Conservation (phyloP, 2,888 invertebrate genomes). For the Tortricodes alternella region DNA sequence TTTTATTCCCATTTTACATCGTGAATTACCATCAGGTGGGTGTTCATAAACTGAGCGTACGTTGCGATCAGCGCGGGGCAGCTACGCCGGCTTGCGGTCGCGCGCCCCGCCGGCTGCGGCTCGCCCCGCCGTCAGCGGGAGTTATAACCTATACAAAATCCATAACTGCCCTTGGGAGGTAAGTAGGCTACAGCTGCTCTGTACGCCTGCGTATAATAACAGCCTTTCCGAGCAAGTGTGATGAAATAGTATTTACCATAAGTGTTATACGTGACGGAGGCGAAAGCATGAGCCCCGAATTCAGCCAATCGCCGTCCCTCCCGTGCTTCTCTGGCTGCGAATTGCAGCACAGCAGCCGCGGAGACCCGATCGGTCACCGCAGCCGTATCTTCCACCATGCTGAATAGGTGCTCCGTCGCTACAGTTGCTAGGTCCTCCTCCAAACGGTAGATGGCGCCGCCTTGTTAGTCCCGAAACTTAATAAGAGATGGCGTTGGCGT, state of each 20-base stretch:
- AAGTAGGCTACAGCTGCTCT: too few species aligned
- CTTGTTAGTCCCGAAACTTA: not conserved
- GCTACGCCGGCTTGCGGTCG: too few species aligned
- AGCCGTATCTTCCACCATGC: conserved; percentile 69
- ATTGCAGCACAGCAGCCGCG: conserved; percentile 72
- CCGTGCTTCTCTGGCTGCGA: conserved; percentile 71
- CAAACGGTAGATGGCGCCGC: conserved; percentile 1
- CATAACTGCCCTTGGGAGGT: too few species aligned
- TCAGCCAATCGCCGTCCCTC: conserved; percentile 69
- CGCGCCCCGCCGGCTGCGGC: too few species aligned
- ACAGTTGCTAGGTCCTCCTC: not conserved
- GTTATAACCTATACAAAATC: too few species aligned
- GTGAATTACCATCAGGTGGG: too few species aligned
- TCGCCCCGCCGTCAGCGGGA: too few species aligned
- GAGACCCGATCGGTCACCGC: conserved; percentile 59
- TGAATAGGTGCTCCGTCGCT: conserved; percentile 33
- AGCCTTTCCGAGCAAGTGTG: too few species aligned
- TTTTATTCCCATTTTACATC: too few species aligned
- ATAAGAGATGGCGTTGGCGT: conserved; percentile 1
- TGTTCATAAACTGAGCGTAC: too few species aligned
- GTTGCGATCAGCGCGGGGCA: too few species aligned
- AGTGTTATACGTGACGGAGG: conserved; percentile 69
- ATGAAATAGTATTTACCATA: conserved; percentile 54
- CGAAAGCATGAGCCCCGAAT: conserved; percentile 73
- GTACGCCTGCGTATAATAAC: too few species aligned